phyloP scores from a whole-genome alignment of 2,113 vertebrate species.

The Sander vitreus region DNA sequence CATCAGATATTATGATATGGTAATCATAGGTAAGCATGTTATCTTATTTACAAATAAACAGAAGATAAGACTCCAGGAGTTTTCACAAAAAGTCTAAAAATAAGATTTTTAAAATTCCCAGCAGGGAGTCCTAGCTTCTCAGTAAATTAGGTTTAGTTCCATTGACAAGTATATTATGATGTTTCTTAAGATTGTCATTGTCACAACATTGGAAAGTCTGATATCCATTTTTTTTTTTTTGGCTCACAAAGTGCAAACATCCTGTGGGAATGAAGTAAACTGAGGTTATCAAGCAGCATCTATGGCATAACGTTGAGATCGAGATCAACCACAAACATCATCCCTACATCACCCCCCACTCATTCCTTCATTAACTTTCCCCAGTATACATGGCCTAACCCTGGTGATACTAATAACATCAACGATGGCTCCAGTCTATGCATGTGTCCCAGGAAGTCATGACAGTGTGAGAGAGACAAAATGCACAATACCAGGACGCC shows the following conservation, averaged over 20 bases:
- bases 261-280: not conserved
- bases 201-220: not conserved
- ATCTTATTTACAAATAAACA: conserved; percentile 2
- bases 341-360: no score
- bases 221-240: not conserved
- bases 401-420: no score
- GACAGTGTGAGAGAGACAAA: no score
- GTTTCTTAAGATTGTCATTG: not conserved
- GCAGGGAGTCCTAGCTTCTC: not conserved
- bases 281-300: not conserved
- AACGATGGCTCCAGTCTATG: no score
- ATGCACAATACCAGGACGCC: no score
- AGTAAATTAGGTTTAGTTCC: conserved; percentile 16
- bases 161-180: not conserved
- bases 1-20: no score
- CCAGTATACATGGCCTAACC: no score
- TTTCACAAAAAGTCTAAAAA: conserved; percentile 36
- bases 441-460: no score
- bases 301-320: not conserved
- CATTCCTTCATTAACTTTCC: not conserved
- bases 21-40: not conserved
- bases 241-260: not conserved
- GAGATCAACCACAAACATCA: not conserved
- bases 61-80: conserved; percentile 1
- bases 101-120: conserved; percentile 5